These are phyloP conservation scores for Pelobates fuscus DNA, from an alignment of 2,113 vertebrate genomes.

Conservation along the genomic window DNA sequence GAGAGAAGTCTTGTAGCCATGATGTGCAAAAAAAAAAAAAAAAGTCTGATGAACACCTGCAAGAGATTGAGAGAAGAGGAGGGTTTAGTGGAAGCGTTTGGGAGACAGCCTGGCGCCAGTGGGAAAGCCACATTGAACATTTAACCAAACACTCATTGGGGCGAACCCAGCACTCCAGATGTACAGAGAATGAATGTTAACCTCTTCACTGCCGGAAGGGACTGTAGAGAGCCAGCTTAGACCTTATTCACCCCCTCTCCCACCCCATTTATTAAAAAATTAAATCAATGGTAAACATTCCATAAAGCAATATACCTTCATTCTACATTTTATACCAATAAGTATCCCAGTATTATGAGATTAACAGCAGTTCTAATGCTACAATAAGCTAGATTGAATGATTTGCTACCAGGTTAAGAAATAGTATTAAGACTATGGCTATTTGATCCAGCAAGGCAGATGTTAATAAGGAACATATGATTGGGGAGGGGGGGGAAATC, in stretches of 20 bases:
- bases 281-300: too few relatives aligned
- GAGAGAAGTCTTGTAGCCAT: conserved; percentile 67
- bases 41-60: conserved; percentile 90
- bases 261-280: too few relatives aligned
- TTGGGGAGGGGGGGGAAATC: conserved; percentile 64
- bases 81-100: conserved; percentile 87
- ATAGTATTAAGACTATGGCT: too few relatives aligned
- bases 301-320: too few relatives aligned
- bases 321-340: too few relatives aligned
- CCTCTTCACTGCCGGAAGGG: conserved; percentile 5
- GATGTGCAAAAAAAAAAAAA: conserved; percentile 65
- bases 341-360: too few relatives aligned
- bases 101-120: conserved; percentile 96
- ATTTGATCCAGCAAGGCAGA: conserved; percentile 55
- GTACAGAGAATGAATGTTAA: conserved; percentile 63
- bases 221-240: too few relatives aligned
- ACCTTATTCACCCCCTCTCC: conserved; percentile 34
- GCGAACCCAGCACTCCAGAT: conserved; percentile 93
- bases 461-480: conserved; percentile 60
- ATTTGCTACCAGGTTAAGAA: too few relatives aligned
- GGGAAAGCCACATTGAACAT: conserved; percentile 96
- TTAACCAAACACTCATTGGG: conserved; percentile 95
- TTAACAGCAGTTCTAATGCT: too few relatives aligned
- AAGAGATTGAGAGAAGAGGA: conserved; percentile 88
- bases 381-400: too few relatives aligned